These are phyloP conservation scores for Petromus typicus DNA, from an alignment of 2,113 vertebrate genomes.

Conservation along the genomic window DNA sequence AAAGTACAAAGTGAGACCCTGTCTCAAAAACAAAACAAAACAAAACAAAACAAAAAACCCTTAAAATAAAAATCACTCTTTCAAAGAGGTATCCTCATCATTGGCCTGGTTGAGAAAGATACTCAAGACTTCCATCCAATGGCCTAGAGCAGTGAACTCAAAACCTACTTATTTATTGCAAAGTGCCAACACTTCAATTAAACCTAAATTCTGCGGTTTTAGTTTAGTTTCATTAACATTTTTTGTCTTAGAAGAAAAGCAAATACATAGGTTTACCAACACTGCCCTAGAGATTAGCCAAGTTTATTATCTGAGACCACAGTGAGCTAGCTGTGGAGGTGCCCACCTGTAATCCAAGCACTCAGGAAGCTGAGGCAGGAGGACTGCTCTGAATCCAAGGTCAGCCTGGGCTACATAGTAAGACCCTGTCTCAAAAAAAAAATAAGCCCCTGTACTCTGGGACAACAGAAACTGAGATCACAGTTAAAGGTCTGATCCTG, in stretches of 20 bases:
- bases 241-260: not conserved
- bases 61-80: slow-evolving; percentile 9
- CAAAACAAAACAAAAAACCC: too few relatives aligned
- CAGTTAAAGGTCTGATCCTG: not conserved
- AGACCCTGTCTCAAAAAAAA: too few relatives aligned
- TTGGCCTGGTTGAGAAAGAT: not conserved
- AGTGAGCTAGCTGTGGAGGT: not conserved
- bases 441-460: too few relatives aligned
- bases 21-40: too few relatives aligned
- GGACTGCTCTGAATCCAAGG: too few relatives aligned
- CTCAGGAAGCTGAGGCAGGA: too few relatives aligned
- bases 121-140: not conserved
- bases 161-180: not conserved
- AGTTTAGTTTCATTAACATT: not conserved
- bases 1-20: too few relatives aligned
- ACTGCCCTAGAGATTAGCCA: not conserved
- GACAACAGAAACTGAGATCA: too few relatives aligned
- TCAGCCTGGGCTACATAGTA: too few relatives aligned
- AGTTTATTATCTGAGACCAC: not conserved
- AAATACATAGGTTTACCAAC: not conserved
- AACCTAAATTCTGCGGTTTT: not conserved
- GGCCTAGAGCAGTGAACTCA: not conserved
- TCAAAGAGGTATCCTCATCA: not conserved
- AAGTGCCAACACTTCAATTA: not conserved
- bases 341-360: too few relatives aligned